Base-by-base conservation (phyloP, 2,888 invertebrate genomes). In the Microctonus aethiopoides region DNA sequence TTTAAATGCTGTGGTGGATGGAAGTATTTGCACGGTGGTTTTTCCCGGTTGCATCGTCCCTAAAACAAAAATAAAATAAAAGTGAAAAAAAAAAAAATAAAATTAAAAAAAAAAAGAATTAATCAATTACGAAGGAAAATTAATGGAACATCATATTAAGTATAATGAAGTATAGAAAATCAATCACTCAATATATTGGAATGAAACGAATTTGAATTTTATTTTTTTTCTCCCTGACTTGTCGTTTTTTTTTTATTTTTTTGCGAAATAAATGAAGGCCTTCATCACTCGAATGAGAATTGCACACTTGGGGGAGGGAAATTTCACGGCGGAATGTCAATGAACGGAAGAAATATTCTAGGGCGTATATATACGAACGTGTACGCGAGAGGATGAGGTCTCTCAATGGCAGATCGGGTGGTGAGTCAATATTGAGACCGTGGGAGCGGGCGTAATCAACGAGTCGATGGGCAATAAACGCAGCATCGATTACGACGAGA, bases 11-110 rank as follows among this genome's bases (percentile, higher is more conserved):
- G 99, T 81, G 99, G 99, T 81, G 99, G 99, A 90, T 99, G 99
- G 90, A 99, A 98, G 91, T 99, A 99, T 92, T 99, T 99, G 95
- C 99, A 99, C 84, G 99, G 99, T 78, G 99, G 99, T 88, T 99
- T 99, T 90, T 99, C 99, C 85, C 99, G 93, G 89, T 99, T 99
- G 92, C 99, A 99, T 90, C 99, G 97, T 87, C 99, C 99, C 99
- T 99, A 92, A 9, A 90, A 90, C 78, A 78, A 79, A 75, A 75
- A 76, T 72, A 75, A 75, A 34, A 64, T 56, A 13, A 16, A 13
- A 63, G 36, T 20, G 10, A 39, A 60, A 36, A 16, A 39, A 13
- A 61, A 41, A 11, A 10, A 11, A 22, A 16, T 60, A 22, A 10
- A 24, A 59, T 13, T 9, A 10, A 39, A 60, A 36, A 16, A 39